Conservation (phyloP, 2,888 invertebrate species). For the Coleophora flavipennella region DNA sequence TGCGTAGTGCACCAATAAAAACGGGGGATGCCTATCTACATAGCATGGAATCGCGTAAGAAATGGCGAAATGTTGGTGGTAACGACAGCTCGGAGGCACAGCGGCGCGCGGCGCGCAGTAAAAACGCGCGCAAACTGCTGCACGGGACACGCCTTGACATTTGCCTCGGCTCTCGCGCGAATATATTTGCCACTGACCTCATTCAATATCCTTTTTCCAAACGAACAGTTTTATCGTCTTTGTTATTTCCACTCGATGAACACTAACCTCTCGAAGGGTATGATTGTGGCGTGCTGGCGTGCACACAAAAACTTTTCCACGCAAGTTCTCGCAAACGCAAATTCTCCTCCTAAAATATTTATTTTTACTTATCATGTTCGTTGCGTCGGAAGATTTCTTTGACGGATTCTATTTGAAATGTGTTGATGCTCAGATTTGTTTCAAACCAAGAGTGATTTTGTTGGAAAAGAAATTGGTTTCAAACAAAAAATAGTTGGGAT, state of each 20-base stretch:
- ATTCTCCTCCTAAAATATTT: too few relatives aligned
- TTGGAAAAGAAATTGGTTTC: background rate
- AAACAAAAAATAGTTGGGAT: slow-evolving; percentile 10
- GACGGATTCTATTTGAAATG: background rate
- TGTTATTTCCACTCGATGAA: slow-evolving; percentile 68
- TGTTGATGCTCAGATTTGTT: background rate
- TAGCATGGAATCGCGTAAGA: slow-evolving; percentile 16
- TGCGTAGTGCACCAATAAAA: background rate
- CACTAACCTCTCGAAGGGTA: slow-evolving; percentile 58
- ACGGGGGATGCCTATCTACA: slow-evolving; percentile 4
- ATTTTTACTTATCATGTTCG: too few relatives aligned
- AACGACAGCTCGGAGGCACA: slow-evolving; percentile 27
- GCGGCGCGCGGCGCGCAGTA: slow-evolving; percentile 33
- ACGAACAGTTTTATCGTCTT: slow-evolving; percentile 67
- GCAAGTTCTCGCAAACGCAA: too few relatives aligned
- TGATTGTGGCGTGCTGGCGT: slow-evolving; percentile 61
- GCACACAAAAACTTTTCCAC: slow-evolving; percentile 38
- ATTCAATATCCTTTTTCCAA: slow-evolving; percentile 70
- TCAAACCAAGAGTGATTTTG: background rate
- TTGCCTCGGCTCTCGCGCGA: slow-evolving; percentile 41
- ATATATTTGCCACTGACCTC: slow-evolving; percentile 65
- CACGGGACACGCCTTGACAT: slow-evolving; percentile 50
- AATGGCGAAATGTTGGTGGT: slow-evolving; percentile 31
- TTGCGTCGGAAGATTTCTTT: background rate
- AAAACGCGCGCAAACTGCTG: slow-evolving; percentile 54